These are phyloP conservation scores for Siphlonurus alternatus DNA, from an alignment of 2,888 invertebrate species.

Conservation along the genomic window DNA sequence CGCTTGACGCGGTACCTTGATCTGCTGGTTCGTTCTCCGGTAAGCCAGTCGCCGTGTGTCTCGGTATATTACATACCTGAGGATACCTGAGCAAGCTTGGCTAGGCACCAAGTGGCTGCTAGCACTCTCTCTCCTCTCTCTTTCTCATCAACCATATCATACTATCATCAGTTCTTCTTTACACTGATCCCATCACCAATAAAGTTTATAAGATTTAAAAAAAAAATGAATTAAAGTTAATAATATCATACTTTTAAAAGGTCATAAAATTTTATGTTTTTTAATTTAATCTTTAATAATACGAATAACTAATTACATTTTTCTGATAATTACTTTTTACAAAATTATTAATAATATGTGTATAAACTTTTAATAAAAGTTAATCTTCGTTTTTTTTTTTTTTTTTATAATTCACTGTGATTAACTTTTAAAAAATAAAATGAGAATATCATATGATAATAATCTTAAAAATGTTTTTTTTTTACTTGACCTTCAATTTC, in stretches of 20 bases:
- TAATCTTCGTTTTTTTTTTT: background rate
- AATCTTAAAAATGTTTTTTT: background rate
- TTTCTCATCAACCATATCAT: background rate
- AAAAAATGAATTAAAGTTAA: background rate
- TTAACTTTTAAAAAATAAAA: background rate
- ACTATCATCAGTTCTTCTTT: background rate
- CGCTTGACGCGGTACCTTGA: background rate
- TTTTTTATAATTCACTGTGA: background rate
- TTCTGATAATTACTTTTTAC: background rate
- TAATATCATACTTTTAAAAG: background rate
- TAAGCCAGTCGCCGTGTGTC: no score
- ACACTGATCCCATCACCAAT: background rate
- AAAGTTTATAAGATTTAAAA: background rate
- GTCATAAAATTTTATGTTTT: slow-evolving; percentile 3
- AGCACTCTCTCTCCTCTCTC: background rate
- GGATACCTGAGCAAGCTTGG: no score
- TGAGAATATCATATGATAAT: background rate
- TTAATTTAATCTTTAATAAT: background rate
- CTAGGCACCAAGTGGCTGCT: background rate
- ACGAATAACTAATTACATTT: slow-evolving; percentile 2
- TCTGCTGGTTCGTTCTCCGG: no score
- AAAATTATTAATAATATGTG: no score
- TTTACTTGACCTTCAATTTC: background rate
- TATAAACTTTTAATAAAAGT: background rate
- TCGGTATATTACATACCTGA: no score